phyloP scores from a whole-genome alignment of 2,888 invertebrate species.

The Ptychoptera albimana region DNA sequence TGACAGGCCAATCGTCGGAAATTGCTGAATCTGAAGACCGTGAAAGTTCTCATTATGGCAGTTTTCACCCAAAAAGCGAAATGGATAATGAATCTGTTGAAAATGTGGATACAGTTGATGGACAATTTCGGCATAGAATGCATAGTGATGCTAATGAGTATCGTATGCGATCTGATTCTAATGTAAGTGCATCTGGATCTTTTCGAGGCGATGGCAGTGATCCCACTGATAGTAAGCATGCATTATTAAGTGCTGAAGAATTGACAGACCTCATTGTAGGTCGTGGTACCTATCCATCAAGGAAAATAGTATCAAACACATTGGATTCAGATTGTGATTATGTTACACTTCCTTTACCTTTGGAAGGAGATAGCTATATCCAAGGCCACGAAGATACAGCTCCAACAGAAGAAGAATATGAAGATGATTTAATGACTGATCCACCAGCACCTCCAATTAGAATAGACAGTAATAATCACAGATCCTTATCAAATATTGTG shows the following conservation, averaged over 20 bases:
- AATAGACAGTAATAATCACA: conserved; percentile 40
- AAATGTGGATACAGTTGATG: conserved; percentile 40
- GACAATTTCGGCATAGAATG: conserved; percentile 32
- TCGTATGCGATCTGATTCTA: conserved; percentile 58
- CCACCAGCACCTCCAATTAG: conserved; percentile 55
- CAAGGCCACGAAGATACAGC: conserved; percentile 42
- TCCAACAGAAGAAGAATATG: conserved; percentile 39
- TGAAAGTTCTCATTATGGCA: conserved; percentile 39
- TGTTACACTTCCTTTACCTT: conserved; percentile 53
- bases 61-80: conserved; percentile 37
- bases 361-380: conserved; percentile 39
- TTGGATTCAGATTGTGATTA: conserved; percentile 83
- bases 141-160: conserved; percentile 37
- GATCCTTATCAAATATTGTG: conserved; percentile 34
- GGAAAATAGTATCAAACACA: conserved; percentile 68
- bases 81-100: conserved; percentile 24
- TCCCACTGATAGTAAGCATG: conserved; percentile 62
- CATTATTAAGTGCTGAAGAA: conserved; percentile 66
- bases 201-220: conserved; percentile 83
- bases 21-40: conserved; percentile 37
- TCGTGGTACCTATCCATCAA: conserved; percentile 54
- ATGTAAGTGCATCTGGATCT: conserved; percentile 59
- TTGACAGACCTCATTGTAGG: conserved; percentile 71
- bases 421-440: conserved; percentile 31
- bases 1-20: conserved; percentile 40